These are phyloP conservation scores for Nebria brevicollis DNA, from an alignment of 2,888 invertebrate species.

Conservation along the genomic window DNA sequence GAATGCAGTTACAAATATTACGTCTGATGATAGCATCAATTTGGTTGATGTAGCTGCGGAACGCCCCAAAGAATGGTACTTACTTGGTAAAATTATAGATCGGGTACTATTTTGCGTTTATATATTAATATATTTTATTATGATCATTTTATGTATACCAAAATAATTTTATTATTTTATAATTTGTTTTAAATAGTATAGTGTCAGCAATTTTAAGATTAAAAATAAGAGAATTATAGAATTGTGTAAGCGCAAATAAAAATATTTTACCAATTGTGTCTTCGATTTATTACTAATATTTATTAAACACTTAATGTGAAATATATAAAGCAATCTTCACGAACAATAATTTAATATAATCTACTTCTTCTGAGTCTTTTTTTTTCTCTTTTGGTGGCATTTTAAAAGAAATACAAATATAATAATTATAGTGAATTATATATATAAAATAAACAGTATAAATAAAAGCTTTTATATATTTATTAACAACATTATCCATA, in stretches of 20 bases:
- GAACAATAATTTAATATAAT: too few species aligned
- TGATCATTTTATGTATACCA: slow-evolving; percentile 7
- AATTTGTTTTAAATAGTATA: background rate
- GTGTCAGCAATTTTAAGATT: background rate
- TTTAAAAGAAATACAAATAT: too few species aligned
- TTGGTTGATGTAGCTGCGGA: slow-evolving; percentile 50
- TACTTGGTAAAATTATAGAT: slow-evolving; percentile 59
- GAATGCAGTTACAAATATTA: slow-evolving; percentile 40
- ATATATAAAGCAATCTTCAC: too few species aligned
- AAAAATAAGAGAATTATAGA: background rate
- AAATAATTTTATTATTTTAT: background rate
- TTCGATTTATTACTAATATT: too few species aligned
- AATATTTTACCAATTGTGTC: too few species aligned
- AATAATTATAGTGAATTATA: too few species aligned
- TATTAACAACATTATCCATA: too few species aligned
- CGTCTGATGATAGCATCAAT: slow-evolving; percentile 48
- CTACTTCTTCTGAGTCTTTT: too few species aligned
- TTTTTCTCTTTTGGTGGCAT: too few species aligned
- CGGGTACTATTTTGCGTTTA: slow-evolving; percentile 56
- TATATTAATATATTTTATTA: slow-evolving; percentile 27
- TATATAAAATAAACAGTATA: too few species aligned
- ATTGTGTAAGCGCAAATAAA: background rate
- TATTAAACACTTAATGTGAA: too few species aligned
- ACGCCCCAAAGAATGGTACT: slow-evolving; percentile 55
- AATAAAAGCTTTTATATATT: too few species aligned